These are phyloP conservation scores for Drosophila pandora DNA, from an alignment of 1,140 invertebrate genomes.

Conservation along the genomic window DNA sequence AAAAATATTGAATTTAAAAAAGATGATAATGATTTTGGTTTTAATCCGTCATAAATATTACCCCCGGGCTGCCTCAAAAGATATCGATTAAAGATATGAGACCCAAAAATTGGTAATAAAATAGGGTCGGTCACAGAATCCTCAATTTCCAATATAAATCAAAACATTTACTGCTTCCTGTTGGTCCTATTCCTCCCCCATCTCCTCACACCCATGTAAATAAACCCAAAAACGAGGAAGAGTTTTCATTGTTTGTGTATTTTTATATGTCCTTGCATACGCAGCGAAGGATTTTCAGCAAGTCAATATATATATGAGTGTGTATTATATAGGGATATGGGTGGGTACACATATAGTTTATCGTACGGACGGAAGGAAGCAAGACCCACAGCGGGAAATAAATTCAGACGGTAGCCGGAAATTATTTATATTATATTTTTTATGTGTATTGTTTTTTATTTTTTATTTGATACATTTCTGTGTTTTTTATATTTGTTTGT, in stretches of 20 bases:
- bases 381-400: conserved; percentile 53
- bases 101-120: conserved; percentile 25
- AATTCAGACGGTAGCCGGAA: conserved; percentile 68
- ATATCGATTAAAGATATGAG: conserved; percentile 52
- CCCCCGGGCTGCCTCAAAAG: conserved; percentile 5
- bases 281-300: conserved; percentile 30
- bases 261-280: conserved; percentile 34
- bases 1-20: background rate
- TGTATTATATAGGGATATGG: conserved; percentile 8
- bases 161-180: conserved; percentile 71
- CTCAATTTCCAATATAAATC: conserved; percentile 76
- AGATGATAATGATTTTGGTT: conserved; percentile 6
- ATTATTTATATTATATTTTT: conserved; percentile 79
- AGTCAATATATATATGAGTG: conserved; percentile 19
- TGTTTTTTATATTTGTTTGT: conserved; percentile 30
- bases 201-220: conserved; percentile 52
- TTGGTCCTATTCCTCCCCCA: background rate
- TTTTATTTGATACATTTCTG: conserved; percentile 41
- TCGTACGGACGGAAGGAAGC: conserved; percentile 65
- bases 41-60: conserved; percentile 14
- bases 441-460: conserved; percentile 52
- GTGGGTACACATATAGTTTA: conserved; percentile 37
- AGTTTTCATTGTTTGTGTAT: conserved; percentile 33
- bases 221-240: conserved; percentile 39
- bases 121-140: conserved; percentile 22